Base-by-base conservation (phyloP, 2,113 vertebrate genomes). In the Condylura cristata region DNA sequence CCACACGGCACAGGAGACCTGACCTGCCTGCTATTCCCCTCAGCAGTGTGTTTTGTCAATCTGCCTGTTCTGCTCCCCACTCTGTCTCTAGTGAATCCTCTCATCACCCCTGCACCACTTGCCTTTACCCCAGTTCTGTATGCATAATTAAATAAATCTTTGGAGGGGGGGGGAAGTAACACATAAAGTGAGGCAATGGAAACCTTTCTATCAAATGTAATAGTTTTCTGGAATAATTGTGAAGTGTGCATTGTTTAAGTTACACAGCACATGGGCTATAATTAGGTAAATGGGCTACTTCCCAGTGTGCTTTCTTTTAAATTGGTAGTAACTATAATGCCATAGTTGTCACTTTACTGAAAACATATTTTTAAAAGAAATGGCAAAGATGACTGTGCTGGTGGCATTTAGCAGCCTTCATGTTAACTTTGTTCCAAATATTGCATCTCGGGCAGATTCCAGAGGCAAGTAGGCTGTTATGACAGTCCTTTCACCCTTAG, bases 341-440 rank as follows among this genome's bases (percentile, higher is more conserved):
- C 30, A 56, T 65, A 30, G 41, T 48, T 94, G 56, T 81, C 3
- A 24, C 65, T 88, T 89, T 34, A n/a, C 20, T 71, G 44, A 90
- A 91, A 78, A 86, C 60, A 86, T 46, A 26, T 61, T 91, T 91
- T 89, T 63, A 37, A 65, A 78, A 58, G 44, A 82, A 96, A 81
- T 37, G 17, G 39, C n/a, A 58, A 89, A 79, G 39, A 75, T 71
- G 70, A 53, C 60, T 63, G 14, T 39, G 16, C 34, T 4, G 8
- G n/a, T 63, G 46, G 39, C 80, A 63, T 72, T 85, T 91, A 78
- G 56, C 63, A 82, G 74, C 26, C 48, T 66, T 4, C 3, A 0
- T 74, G 48, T 72, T 48, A 8, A 44, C 26, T 60, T 68, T 24
- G 17, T 60, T 76, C 41, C n/a, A 41, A 18, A 60, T 26, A 46